Evolutionary conservation across 1,140 invertebrate species (phyloP).

Genomic region (Apis cerana): DNA sequence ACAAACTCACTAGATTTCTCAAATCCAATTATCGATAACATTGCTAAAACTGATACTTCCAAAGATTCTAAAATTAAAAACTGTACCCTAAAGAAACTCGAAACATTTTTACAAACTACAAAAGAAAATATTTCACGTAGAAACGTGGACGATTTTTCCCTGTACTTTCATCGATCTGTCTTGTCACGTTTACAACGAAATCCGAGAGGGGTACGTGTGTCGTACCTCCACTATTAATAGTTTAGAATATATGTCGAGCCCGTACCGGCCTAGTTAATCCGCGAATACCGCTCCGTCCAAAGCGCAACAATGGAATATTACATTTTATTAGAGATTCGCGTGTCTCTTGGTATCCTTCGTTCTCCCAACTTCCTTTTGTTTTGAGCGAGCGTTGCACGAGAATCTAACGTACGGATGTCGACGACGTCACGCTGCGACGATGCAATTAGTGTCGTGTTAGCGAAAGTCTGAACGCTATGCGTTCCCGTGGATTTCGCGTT

Average conservation of each 20-base stretch:
- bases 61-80: no score
- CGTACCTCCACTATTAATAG: slow-evolving; percentile 34
- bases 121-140: no score
- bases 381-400: not conserved
- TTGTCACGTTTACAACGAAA: slow-evolving; percentile 7
- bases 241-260: slow-evolving; percentile 17
- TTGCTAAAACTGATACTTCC: no score
- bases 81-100: no score
- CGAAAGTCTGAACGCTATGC: not conserved
- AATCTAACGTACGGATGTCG: not conserved
- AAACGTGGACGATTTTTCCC: no score
- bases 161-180: not conserved
- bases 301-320: slow-evolving; percentile 36
- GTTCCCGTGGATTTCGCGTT: not conserved
- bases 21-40: no score
- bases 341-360: not conserved
- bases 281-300: not conserved
- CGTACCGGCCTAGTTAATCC: slow-evolving; percentile 15
- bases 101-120: no score
- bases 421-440: slow-evolving; percentile 4
- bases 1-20: no score
- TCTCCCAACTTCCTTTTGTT: not conserved
- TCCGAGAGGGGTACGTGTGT: not conserved
- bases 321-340: slow-evolving; percentile 12
- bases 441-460: slow-evolving; percentile 17